Conservation (phyloP, 2,797 vertebrate genomes). For the Aldrovandia affinis region DNA sequence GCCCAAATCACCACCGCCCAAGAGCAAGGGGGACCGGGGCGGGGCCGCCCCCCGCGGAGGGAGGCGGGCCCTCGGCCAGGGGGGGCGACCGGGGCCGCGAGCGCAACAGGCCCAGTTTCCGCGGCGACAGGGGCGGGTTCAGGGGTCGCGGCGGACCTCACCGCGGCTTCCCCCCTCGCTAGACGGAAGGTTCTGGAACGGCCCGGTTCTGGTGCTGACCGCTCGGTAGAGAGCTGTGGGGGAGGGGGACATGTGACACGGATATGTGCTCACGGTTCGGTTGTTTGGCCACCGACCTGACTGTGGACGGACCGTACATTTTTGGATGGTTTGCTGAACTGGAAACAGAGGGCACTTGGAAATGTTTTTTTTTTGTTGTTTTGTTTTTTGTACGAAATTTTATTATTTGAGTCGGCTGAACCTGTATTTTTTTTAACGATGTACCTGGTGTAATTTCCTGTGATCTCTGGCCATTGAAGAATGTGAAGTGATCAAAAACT, state of each 20-base stretch:
- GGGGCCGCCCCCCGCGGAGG: constrained; percentile 88
- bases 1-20: constrained; percentile 91
- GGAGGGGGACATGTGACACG: background rate
- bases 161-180: constrained; percentile 89
- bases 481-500: background rate
- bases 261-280: background rate
- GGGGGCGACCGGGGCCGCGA: constrained; percentile 91
- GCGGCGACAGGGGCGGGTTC: constrained; percentile 91
- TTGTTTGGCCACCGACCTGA: background rate
- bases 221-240: background rate
- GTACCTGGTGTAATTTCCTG: background rate
- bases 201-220: background rate
- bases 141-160: constrained; percentile 88
- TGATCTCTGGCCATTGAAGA: background rate
- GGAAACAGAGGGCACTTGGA: background rate
- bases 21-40: constrained; percentile 88
- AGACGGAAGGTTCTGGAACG: constrained; percentile 43
- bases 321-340: background rate
- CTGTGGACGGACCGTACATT: background rate
- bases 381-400: constrained; percentile 13
- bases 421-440: constrained; percentile 29
- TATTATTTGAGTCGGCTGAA: constrained; percentile 4
- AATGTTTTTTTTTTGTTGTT: background rate
- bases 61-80: constrained; percentile 82
- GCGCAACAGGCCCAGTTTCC: constrained; percentile 91